A percentile compares a stretch with the other conserved stretches of the same genome.
phyloP scores from a whole-genome alignment of 1,140 invertebrate genomes.

The Antheraea pernyi region DNA sequence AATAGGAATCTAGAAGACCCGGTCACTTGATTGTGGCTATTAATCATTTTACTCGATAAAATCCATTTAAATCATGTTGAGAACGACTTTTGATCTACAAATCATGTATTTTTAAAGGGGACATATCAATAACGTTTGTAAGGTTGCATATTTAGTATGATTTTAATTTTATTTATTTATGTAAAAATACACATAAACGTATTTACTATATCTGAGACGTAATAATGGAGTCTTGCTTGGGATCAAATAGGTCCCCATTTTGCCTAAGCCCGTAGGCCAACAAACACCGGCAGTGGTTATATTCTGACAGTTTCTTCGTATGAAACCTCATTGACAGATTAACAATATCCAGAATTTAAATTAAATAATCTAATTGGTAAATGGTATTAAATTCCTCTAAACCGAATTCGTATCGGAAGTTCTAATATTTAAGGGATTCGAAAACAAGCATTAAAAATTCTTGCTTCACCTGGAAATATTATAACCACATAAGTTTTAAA shows the following conservation, averaged over 20 bases:
- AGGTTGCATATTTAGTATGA: too few species aligned
- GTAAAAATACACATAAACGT: too few species aligned
- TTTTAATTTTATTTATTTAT: too few species aligned
- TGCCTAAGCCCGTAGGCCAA: too few species aligned
- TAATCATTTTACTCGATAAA: slow-evolving; percentile 40
- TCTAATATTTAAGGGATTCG: not conserved
- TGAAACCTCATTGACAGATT: too few species aligned
- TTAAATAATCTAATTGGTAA: not conserved
- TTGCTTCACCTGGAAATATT: not conserved
- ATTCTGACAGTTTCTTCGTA: too few species aligned
- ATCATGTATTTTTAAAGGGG: not conserved
- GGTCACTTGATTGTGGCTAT: slow-evolving; percentile 50
- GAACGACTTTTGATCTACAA: slow-evolving; percentile 2
- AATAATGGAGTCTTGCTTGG: too few species aligned
- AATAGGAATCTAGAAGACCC: slow-evolving; percentile 54
- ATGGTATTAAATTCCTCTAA: not conserved
- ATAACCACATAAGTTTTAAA: not conserved
- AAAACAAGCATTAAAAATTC: not conserved
- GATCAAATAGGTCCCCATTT: too few species aligned
- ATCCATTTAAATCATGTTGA: not conserved
- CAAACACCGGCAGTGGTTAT: too few species aligned
- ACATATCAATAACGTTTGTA: not conserved
- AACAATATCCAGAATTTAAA: too few species aligned
- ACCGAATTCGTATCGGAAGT: not conserved
- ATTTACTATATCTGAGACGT: too few species aligned